Conservation (phyloP, 53 echinoderm and acorn worm genomes). For the Temnopleurus reevesii region DNA sequence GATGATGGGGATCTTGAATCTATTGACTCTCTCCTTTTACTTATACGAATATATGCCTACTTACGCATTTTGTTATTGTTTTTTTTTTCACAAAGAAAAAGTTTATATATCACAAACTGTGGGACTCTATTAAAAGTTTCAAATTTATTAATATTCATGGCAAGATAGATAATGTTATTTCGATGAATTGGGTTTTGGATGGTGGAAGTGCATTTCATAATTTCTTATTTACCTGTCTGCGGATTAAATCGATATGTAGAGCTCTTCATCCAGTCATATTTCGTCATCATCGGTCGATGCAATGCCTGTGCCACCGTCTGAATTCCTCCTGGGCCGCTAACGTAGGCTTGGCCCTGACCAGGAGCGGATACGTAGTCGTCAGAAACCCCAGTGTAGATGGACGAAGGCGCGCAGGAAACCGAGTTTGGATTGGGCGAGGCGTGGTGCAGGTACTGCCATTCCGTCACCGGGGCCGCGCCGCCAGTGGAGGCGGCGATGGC, state of each 20-base stretch:
- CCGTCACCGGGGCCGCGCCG: neutral
- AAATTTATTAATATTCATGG: too few species aligned
- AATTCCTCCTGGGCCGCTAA: constrained; percentile 21
- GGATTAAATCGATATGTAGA: constrained; percentile 88
- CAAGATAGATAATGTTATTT: neutral
- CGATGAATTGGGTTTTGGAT: neutral
- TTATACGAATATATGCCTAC: too few species aligned
- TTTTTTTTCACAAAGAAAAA: too few species aligned
- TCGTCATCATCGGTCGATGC: constrained; percentile 44
- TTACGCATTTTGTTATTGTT: too few species aligned
- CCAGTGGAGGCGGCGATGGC: neutral
- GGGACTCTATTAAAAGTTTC: too few species aligned
- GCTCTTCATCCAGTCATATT: constrained; percentile 75
- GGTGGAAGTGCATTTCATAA: too few species aligned
- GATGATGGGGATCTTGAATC: too few species aligned
- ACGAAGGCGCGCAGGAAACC: constrained; percentile 15
- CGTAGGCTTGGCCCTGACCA: constrained; percentile 18
- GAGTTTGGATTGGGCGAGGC: neutral
- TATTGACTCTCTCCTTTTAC: too few species aligned
- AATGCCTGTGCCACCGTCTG: constrained; percentile 45
- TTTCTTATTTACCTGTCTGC: constrained; percentile 97
- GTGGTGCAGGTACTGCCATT: constrained; percentile 51
- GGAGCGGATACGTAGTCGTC: constrained; percentile 11
- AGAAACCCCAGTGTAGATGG: neutral
- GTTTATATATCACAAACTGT: too few species aligned